Evolutionary conservation across 2,797 vertebrate species (phyloP).

Genomic region (Thaleichthys pacificus): DNA sequence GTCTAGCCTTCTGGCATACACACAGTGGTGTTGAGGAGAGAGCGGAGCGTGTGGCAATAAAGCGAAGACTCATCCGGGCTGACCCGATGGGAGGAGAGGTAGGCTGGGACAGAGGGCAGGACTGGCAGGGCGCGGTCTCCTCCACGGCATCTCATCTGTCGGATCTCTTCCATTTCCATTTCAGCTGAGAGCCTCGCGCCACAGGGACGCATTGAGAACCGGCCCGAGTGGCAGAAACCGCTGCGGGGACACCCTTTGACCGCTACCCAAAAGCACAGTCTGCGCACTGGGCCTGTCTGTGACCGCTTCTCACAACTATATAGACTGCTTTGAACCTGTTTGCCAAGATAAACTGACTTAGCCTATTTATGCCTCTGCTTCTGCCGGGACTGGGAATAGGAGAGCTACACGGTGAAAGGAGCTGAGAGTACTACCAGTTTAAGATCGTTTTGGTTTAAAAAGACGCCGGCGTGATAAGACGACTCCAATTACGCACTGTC

Average conservation of each 20-base stretch:
- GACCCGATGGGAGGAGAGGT: slow-evolving; percentile 69
- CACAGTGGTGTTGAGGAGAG: slow-evolving; percentile 22
- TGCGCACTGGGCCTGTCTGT: slow-evolving; percentile 66
- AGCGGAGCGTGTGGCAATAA: slow-evolving; percentile 50
- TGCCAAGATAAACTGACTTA: slow-evolving; percentile 80
- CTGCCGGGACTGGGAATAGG: slow-evolving; percentile 49
- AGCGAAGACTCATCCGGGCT: slow-evolving; percentile 52
- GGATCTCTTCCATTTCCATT: slow-evolving; percentile 85
- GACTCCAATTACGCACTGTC: slow-evolving; percentile 73
- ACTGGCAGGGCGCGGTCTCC: slow-evolving; percentile 86
- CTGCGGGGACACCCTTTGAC: slow-evolving; percentile 80
- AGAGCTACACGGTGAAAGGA: slow-evolving; percentile 60
- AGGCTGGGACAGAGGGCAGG: slow-evolving; percentile 76
- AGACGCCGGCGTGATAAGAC: slow-evolving; percentile 40
- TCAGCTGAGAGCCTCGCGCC: slow-evolving; percentile 63
- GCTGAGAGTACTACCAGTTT: slow-evolving; percentile 60
- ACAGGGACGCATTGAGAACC: slow-evolving; percentile 70
- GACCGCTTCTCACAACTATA: slow-evolving; percentile 71
- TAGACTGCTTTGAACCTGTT: slow-evolving; percentile 74
- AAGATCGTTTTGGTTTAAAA: slow-evolving; percentile 32
- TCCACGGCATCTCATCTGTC: slow-evolving; percentile 81
- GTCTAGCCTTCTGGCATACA: slow-evolving; percentile 40
- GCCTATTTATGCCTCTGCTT: slow-evolving; percentile 43
- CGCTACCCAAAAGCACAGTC: slow-evolving; percentile 70
- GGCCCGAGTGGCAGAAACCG: slow-evolving; percentile 65